These are phyloP conservation scores for Parasteatoda tepidariorum DNA, from an alignment of 1,140 invertebrate species.

Conservation along the genomic window DNA sequence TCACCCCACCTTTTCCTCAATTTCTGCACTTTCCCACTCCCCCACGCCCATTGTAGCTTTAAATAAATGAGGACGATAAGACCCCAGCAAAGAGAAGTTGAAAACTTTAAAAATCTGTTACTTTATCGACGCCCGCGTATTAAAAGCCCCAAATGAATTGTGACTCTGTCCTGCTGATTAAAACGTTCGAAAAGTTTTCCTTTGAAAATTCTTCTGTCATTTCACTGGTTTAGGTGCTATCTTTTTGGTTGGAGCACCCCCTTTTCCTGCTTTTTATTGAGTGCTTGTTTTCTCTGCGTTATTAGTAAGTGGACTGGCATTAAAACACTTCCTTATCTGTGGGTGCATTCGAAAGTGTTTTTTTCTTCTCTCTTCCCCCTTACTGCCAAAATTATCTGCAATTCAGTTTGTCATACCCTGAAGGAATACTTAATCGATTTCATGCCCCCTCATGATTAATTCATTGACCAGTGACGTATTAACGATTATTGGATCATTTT, in stretches of 20 bases:
- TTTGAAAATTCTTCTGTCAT: conserved; percentile 51
- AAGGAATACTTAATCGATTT: conserved; percentile 29
- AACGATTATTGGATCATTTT: conserved; percentile 60
- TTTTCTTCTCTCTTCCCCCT: not conserved
- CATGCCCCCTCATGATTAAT: conserved; percentile 36
- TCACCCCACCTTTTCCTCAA: not conserved
- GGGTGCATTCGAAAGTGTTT: not conserved
- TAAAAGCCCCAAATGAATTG: conserved; percentile 54
- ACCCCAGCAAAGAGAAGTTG: not conserved
- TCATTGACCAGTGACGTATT: conserved; percentile 54
- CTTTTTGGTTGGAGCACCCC: conserved; percentile 5
- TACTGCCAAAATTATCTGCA: conserved; percentile 4
- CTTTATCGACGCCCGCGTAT: conserved; percentile 50
- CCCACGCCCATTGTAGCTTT: conserved; percentile 31
- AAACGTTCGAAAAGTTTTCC: conserved; percentile 54
- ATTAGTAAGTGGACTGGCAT: not conserved
- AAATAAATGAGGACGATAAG: conserved; percentile 59
- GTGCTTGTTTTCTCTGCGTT: conserved; percentile 31
- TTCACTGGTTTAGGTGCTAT: conserved; percentile 19
- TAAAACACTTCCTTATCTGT: not conserved
- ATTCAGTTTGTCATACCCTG: not conserved
- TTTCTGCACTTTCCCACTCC: not conserved
- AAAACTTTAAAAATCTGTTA: conserved; percentile 62
- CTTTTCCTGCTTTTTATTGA: conserved; percentile 56
- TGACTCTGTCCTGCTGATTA: conserved; percentile 56